Evolutionary conservation across 2,888 invertebrate species (phyloP).

Genomic region (Tillus elongatus): DNA sequence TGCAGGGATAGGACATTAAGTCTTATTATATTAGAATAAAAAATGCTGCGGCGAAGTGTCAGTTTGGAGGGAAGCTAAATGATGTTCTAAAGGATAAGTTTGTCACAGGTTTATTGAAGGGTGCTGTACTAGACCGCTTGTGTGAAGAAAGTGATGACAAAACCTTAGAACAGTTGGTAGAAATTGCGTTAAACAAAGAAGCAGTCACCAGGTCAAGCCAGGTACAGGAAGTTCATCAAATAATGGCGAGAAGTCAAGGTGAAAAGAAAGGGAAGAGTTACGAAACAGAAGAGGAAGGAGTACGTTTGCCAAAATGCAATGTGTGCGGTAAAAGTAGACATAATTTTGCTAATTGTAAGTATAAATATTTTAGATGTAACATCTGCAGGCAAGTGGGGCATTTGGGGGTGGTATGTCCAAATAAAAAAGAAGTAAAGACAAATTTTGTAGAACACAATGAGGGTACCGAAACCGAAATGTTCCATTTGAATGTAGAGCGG

Average conservation of each 20-base stretch:
- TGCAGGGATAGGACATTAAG: no score
- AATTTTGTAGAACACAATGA: slow-evolving; percentile 4
- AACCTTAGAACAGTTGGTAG: no score
- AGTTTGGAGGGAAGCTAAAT: neutral
- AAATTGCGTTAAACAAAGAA: no score
- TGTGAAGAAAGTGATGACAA: neutral
- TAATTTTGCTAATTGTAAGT: slow-evolving; percentile 1
- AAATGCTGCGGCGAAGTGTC: neutral
- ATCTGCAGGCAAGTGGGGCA: slow-evolving; percentile 1
- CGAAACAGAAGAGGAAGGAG: no score
- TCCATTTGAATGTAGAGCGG: neutral
- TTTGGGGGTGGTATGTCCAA: neutral
- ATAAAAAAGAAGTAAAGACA: no score
- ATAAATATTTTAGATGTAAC: no score
- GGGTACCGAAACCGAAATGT: neutral
- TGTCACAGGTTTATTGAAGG: neutral
- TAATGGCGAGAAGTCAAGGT: slow-evolving; percentile 8
- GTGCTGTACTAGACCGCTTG: neutral
- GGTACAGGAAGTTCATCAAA: no score
- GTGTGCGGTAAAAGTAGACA: neutral
- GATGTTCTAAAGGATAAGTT: neutral
- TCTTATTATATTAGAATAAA: neutral
- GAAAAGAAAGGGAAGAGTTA: no score
- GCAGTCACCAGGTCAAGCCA: no score
- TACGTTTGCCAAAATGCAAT: neutral